These are phyloP conservation scores for Sebastes paucispinis DNA, from an alignment of 2,797 vertebrate genomes.

Conservation along the genomic window DNA sequence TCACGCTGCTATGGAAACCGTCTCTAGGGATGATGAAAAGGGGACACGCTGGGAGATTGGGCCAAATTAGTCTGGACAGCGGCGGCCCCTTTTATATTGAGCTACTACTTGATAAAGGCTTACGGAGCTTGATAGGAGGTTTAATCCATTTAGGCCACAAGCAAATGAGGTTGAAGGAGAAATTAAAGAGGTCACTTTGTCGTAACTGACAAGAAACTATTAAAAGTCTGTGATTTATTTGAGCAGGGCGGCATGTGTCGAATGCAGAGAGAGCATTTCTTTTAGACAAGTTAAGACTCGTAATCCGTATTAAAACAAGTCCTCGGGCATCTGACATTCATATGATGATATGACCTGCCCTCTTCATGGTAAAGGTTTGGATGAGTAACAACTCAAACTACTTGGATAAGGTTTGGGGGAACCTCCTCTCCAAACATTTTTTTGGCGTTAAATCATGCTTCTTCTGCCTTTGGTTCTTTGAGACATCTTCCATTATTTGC, in stretches of 20 bases:
- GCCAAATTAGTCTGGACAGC: constrained; percentile 53
- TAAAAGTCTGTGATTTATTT: constrained; percentile 29
- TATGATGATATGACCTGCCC: neutral
- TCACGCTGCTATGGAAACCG: constrained; percentile 70
- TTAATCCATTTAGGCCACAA: constrained; percentile 59
- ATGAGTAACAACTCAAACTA: neutral
- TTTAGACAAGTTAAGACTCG: neutral
- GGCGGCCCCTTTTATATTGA: constrained; percentile 53
- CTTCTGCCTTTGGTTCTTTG: neutral
- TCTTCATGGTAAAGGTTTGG: neutral
- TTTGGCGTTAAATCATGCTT: fast-evolving
- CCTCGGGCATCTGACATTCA: neutral
- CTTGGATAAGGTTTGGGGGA: neutral
- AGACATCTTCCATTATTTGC: neutral
- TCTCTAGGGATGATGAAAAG: constrained; percentile 63
- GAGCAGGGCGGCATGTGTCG: neutral
- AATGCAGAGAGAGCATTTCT: neutral
- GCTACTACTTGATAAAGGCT: constrained; percentile 58
- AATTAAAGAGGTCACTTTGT: constrained; percentile 45
- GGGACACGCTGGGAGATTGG: constrained; percentile 40
- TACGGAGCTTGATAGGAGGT: constrained; percentile 38
- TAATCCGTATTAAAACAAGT: neutral
- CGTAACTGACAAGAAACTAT: constrained; percentile 30
- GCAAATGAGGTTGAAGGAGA: constrained; percentile 57
- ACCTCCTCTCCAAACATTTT: neutral